Evolutionary conservation across 2,113 vertebrate genomes (phyloP), one percentile per base, ranked within the genome.

Genomic region (Casuarius casuarius): DNA sequence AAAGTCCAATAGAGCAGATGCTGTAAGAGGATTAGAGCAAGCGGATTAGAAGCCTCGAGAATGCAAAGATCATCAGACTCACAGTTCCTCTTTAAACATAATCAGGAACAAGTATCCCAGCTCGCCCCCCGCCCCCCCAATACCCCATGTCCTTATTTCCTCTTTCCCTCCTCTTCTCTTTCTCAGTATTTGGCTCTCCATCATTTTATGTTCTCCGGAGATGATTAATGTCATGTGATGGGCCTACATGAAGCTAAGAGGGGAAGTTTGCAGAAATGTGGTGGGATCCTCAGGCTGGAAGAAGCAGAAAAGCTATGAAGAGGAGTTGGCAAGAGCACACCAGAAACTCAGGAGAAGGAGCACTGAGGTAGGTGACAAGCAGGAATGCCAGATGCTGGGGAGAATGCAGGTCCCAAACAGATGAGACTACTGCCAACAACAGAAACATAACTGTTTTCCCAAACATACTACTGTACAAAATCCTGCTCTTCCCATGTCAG

Each of bases 21-120:
- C 84, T 89, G 44, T 94, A 98, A 98, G 97, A 98, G 94, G 97
- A 98, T 98, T 98, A 97, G n/a, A 63, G 92, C 88, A 92, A 97
- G 96, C 31, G 2, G 97, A 98, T 98, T 97, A 98, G 87, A 94
- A 95, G 66, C 89, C 89, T 92, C 91, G 87, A 96, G 89, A 97
- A 97, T 35, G 89, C 49, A 96, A 96, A 84, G 84, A 92, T 84
- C 88, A 97, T 66, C 91, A 92, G 76, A 97, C 87, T 97, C 92
- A 87, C 20, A 2, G 90, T 97, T 97, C 81, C 73, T 96, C 91
- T 97, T 97, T 92, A 96, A 93, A 96, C n/a, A 94, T 96, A 96
- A 94, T 97, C 93, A 96, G 54, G 74, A 94, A 52, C 71, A 88
- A 94, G 65, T 62, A 97, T 90, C 46, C 58, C 58, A 77, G 20